Evolutionary conservation across 2,888 invertebrate genomes (phyloP), one percentile per base, ranked within the genome.

Genomic region (Amblyteles armatorius): DNA sequence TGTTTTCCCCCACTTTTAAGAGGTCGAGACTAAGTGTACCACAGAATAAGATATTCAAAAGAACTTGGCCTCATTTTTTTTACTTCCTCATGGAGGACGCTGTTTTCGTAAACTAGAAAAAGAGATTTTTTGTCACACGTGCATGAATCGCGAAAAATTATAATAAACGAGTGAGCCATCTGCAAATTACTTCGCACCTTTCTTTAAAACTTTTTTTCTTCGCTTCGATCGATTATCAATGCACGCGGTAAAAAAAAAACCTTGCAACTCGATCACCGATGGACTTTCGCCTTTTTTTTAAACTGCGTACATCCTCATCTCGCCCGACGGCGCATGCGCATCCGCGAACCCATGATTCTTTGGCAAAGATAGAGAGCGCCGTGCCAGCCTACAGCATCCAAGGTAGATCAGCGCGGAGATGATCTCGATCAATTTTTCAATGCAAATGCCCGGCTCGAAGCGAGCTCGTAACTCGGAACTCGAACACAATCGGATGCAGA

Each of bases 341-440:
- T 72, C 26, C 57, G 36, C 44, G 48, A 57, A 78, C 65, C 19
- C 52, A 72, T 72, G 71, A 72, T 73, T 78, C 67, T 73, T 73
- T 57, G 26, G 16, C 29, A 52, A 11, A 48, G 65, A 78, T 67
- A 60, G 22, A 73, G 36, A n/a, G 26, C n/a, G 33, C 71, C 40
- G 57, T 36, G 55, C 50, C 33, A 48, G 60, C 60, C n/a, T 16
- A 29, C 29, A 29, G 6, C 11, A n/a, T 52, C n/a, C 52, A 55
- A 67, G 72, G 33, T 63, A 73, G 79, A 79, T 82, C 57, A 79
- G 55, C 74, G 6, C 29, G 44, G 50, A 82, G 81, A 84, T 78
- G 77, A 84, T 84, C 84, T 57, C 40, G 81, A 82, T 79, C 82
- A 82, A 81, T 84, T 84, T 84, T 84, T 74, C 74, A 78, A 82